Evolutionary conservation across 2,888 invertebrate genomes (phyloP).

Genomic region (Urechis unicinctus): DNA sequence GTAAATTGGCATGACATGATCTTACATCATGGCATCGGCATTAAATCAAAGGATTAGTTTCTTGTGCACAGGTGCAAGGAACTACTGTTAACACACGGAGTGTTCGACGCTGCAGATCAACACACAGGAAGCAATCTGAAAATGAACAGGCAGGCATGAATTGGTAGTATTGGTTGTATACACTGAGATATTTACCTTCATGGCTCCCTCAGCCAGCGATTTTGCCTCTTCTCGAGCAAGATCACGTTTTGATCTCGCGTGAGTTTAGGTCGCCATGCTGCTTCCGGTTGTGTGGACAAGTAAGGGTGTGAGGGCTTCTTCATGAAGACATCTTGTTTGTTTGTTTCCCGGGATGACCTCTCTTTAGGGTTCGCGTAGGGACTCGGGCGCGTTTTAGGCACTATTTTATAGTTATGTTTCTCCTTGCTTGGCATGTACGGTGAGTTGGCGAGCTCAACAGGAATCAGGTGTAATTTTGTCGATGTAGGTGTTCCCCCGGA

Average conservation of each 20-base stretch:
- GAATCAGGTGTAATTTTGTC: background rate
- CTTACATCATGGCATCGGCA: no score
- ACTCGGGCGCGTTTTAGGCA: background rate
- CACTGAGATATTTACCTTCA: slow-evolving; percentile 15
- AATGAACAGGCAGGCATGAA: no score
- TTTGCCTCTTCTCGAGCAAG: slow-evolving; percentile 20
- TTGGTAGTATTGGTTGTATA: no score
- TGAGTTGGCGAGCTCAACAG: slow-evolving; percentile 9
- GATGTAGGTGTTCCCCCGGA: no score
- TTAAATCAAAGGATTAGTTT: no score
- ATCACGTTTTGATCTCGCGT: slow-evolving; percentile 3
- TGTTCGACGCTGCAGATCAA: no score
- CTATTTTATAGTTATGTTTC: background rate
- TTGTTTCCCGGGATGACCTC: background rate
- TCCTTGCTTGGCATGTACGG: slow-evolving; percentile 12
- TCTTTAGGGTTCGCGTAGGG: background rate
- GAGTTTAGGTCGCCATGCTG: background rate
- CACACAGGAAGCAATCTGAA: no score
- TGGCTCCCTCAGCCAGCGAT: slow-evolving; percentile 11
- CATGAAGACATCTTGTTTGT: background rate
- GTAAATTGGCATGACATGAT: no score
- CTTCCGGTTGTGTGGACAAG: background rate
- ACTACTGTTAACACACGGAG: no score
- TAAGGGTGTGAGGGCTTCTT: background rate
- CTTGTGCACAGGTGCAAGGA: no score